Base-by-base conservation (phyloP, 2,888 invertebrate genomes). In the Agrochola macilenta region DNA sequence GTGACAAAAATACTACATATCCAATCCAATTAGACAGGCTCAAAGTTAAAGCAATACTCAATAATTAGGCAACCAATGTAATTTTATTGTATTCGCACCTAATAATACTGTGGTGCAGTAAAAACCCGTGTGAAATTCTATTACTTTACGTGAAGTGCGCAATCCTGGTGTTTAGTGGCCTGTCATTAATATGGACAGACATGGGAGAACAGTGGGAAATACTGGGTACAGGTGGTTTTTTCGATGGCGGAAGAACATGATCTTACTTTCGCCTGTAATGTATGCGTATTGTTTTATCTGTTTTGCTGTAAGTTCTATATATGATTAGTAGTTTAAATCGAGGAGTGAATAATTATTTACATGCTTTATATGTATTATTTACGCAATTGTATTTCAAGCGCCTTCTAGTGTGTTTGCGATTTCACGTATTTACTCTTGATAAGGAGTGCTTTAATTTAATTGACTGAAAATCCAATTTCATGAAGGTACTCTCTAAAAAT, bases 11-110 rank as follows among this genome's bases (percentile, higher is more conserved):
- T 30, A 2, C n/a, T 35, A 61, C 11, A 49, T 43, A 71, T 20
- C n/a, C 35, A 64, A 49, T 60, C 30, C 66, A 75, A 79, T 76
- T 70, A 84, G 2, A 70, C 39, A 49, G 54, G 14, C 35, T 52
- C 12, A 52, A 73, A 72, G 74, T 46, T 54, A 58, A 76, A 82
- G 74, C 76, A 85, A 79, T 73, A 74, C 68, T 66, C 73, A 69
- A 76, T 74, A 82, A 86, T 82, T 76, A 78, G 17, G 61, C 57
- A 66, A 78, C n/a, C 60, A 61, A 73, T 72, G 76, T 79, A 85
- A 83, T 86, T 87, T 87, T 81, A 89, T 89, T 88, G 87, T 88
- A 57, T 87, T 89, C 81, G 58, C 85, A 79, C 87, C 64, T 79
- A 82, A 83, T 84, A 81, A 87, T 76, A 79, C 49, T 14, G 57